phyloP scores from a whole-genome alignment of 2,797 vertebrate genomes.

The Falco columbarius region DNA sequence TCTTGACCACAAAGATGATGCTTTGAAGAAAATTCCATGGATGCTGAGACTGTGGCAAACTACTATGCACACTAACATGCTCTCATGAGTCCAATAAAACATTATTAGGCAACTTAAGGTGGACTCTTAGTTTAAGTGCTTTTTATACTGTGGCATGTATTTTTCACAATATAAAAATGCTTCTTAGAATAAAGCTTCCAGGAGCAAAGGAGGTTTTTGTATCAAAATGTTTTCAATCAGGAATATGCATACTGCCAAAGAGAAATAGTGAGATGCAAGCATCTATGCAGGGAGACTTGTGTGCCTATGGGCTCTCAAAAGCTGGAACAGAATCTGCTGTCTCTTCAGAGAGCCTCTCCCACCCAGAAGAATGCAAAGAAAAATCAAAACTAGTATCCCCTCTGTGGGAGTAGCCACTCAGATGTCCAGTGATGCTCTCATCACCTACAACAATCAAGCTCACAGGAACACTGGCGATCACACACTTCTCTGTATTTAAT shows the following conservation, averaged over 20 bases:
- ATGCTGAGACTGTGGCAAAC: neutral
- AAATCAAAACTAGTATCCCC: neutral
- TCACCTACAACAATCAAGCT: conserved; percentile 10
- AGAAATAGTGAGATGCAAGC: neutral
- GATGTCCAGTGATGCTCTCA: neutral
- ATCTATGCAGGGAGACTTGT: neutral
- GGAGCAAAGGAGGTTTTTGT: neutral
- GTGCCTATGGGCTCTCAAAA: neutral
- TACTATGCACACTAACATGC: neutral
- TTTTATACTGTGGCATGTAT: neutral
- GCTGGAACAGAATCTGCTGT: neutral
- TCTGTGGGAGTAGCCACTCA: neutral
- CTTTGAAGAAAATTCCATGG: neutral
- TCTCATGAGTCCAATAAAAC: neutral
- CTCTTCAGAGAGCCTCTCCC: neutral
- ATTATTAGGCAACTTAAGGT: neutral
- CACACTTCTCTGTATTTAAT: neutral
- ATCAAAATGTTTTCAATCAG: neutral
- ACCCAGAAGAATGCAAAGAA: neutral
- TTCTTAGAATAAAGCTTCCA: neutral
- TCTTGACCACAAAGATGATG: neutral
- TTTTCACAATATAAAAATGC: neutral
- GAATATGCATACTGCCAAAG: neutral
- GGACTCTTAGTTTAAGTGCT: neutral
- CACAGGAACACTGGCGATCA: conserved; percentile 15